phyloP scores from a whole-genome alignment of 2,113 vertebrate genomes.

The Cisticola juncidis region DNA sequence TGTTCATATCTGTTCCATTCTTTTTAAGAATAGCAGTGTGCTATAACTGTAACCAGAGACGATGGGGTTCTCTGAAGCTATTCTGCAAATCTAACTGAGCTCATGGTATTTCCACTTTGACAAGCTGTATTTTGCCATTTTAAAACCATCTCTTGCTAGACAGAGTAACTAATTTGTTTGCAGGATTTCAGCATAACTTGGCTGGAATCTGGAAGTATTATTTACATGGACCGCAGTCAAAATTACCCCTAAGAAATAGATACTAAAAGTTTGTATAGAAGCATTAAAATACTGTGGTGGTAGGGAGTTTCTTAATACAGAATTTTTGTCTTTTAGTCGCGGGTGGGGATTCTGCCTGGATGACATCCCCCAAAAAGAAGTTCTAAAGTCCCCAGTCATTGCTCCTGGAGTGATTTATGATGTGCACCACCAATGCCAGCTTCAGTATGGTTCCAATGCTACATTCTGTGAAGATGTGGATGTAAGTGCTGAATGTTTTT shows the following conservation, averaged over 20 bases:
- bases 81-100: not conserved
- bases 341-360: conserved; percentile 96
- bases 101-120: not conserved
- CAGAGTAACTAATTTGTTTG: not conserved
- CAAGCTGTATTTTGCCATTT: not conserved
- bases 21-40: not conserved
- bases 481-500: conserved; percentile 73
- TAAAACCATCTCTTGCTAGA: not conserved
- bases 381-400: conserved; percentile 83
- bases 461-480: conserved; percentile 93
- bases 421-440: conserved; percentile 93
- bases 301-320: not conserved
- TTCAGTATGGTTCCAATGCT: conserved; percentile 93
- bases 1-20: not conserved
- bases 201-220: not conserved
- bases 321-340: conserved; percentile 75
- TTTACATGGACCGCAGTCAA: not conserved
- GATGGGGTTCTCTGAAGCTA: not conserved
- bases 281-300: not conserved
- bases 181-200: not conserved
- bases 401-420: conserved; percentile 93
- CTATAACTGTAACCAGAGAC: not conserved
- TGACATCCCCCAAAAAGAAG: conserved; percentile 90
- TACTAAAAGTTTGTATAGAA: not conserved
- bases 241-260: not conserved